A percentile compares a stretch with the other conserved stretches of the same genome.
Conservation (phyloP, 2,888 invertebrate species). For the Campoplex capitator region DNA sequence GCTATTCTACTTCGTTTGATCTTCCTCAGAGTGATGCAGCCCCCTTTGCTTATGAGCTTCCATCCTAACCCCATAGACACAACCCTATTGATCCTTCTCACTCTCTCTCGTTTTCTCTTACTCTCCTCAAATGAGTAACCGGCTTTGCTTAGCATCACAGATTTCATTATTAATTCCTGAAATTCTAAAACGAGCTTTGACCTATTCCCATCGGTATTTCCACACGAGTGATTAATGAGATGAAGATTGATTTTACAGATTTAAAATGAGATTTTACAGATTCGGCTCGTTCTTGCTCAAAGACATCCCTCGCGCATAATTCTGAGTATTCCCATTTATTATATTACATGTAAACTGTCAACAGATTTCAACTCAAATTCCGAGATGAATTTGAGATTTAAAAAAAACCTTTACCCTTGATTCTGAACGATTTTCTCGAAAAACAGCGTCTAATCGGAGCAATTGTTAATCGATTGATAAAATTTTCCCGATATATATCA, state of each 20-base stretch:
- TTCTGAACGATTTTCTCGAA: neutral
- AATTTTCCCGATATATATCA: neutral
- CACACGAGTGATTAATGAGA: neutral
- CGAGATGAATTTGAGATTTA: neutral
- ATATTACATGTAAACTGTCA: neutral
- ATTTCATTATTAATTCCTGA: slow-evolving; percentile 60
- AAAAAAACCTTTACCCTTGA: neutral
- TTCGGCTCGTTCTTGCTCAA: neutral
- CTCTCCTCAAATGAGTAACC: slow-evolving; percentile 3
- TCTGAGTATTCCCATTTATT: neutral
- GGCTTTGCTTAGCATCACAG: slow-evolving; percentile 12
- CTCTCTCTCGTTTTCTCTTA: slow-evolving; percentile 1
- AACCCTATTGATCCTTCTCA: neutral
- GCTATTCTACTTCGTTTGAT: slow-evolving; percentile 5
- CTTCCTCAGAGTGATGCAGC: neutral
- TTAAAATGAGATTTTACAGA: neutral
- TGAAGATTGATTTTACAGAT: neutral
- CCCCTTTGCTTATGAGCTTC: neutral
- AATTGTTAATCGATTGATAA: neutral
- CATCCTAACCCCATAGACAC: neutral
- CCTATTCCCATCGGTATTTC: slow-evolving; percentile 33
- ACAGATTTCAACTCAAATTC: neutral
- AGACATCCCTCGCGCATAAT: neutral
- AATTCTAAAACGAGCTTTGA: slow-evolving; percentile 2
- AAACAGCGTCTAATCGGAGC: neutral